phyloP scores from a whole-genome alignment of 2,888 invertebrate species.

The Atherix ibis region DNA sequence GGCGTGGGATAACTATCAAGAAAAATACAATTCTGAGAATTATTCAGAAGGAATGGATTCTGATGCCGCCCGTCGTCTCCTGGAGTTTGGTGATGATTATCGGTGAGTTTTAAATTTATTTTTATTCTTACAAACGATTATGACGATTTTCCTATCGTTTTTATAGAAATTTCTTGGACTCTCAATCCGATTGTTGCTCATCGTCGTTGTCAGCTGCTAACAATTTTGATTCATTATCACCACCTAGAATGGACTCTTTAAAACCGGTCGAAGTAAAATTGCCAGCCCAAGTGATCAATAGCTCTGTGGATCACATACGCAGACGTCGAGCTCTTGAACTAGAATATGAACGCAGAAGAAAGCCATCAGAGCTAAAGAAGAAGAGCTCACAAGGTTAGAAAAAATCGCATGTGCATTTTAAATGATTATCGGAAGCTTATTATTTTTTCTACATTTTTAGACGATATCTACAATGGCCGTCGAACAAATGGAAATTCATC shows the following conservation, averaged over 20 bases:
- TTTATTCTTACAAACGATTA: not conserved
- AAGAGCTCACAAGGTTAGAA: constrained; percentile 28
- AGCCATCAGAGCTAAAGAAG: constrained; percentile 26
- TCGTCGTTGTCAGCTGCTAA: constrained; percentile 54
- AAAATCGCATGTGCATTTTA: no score
- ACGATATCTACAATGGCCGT: constrained; percentile 17
- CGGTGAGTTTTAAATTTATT: constrained; percentile 30
- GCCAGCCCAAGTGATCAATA: constrained; percentile 27
- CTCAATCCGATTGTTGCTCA: constrained; percentile 78
- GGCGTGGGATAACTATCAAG: constrained; percentile 94
- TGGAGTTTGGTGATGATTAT: constrained; percentile 85
- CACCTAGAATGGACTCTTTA: constrained; percentile 33
- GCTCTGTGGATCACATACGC: constrained; percentile 27
- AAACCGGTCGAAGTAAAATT: constrained; percentile 22
- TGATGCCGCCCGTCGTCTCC: constrained; percentile 62
- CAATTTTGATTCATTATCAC: constrained; percentile 33
- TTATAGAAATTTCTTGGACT: constrained; percentile 58
- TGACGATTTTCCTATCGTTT: not conserved
- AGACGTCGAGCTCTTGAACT: constrained; percentile 30
- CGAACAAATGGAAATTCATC: constrained; percentile 19
- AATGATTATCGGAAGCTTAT: not conserved
- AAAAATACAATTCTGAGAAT: constrained; percentile 80
- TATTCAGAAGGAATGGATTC: constrained; percentile 78
- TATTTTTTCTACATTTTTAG: constrained; percentile 4
- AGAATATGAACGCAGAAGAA: constrained; percentile 30